Base-by-base conservation (phyloP, 2,797 vertebrate genomes). In the Micropoecilia bifurca region DNA sequence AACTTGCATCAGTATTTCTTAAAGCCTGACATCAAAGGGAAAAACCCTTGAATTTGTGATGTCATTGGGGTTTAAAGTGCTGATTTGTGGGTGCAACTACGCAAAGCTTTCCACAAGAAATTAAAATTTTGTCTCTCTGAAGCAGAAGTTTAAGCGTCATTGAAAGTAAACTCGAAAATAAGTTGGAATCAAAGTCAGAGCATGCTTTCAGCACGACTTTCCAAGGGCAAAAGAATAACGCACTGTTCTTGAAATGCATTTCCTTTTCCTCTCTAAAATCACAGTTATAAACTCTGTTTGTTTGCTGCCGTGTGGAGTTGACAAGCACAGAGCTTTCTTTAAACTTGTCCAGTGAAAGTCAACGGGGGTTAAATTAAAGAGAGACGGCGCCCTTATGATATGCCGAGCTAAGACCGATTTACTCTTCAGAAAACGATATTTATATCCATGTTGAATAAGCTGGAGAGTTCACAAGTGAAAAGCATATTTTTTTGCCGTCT, bases 1-100 rank as follows among this genome's bases (percentile, higher is more conserved):
- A 87, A 89, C 89, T 88, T 91, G 85, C 91, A 80, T 90, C 90
- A 91, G 82, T 88, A 78, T 92, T 85, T 87, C 82, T 81, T 75
- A 75, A 88, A 85, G 84, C 87, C 69, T 78, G 63, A 91, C 84
- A 87, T 92, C 82, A 92, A 76, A 87, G 36, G 77, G 78, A 80
- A 63, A 87, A 82, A 46, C 55, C 80, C 71, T 80, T 82, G 77
- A 91, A 88, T 84, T 74, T 86, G 81, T 88, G 87, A 91, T 88
- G 87, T 85, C 85, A 87, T 80, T 76, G 76, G 77, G 66, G 83
- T 84, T 80, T 83, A 79, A 88, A 91, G 84, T 80, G 82, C 59
- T 76, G 81, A 84, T 85, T 87, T 86, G 59, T 16, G 43, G 75
- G 66, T 69, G 18, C 73, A 82, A 75, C 71, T 53, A 43, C 33